These are phyloP conservation scores for Ianthella basta DNA, from an alignment of 37 sponge, comb jelly and placozoan genomes.

Conservation along the genomic window DNA sequence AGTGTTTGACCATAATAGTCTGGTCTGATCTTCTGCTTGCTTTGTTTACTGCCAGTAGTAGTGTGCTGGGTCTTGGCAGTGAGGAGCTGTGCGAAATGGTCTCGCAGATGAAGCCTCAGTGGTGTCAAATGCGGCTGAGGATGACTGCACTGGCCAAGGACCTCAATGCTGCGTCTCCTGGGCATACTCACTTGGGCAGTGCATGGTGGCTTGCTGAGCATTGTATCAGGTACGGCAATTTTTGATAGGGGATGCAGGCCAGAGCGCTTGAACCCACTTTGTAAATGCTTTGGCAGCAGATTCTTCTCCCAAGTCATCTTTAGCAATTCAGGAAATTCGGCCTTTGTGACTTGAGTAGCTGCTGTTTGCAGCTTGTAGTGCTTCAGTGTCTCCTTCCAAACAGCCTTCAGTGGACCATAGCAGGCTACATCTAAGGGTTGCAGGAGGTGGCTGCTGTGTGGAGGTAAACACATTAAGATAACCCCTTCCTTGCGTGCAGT, in stretches of 20 bases:
- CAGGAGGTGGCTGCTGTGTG: slow-evolving; percentile 55
- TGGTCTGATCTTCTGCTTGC: slow-evolving; percentile 35
- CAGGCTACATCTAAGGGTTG: slow-evolving; percentile 65
- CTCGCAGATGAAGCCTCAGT: slow-evolving; percentile 25
- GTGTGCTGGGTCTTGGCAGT: not conserved
- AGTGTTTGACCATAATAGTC: slow-evolving; percentile 60
- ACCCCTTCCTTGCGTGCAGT: slow-evolving; percentile 39
- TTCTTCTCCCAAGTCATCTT: slow-evolving; percentile 27
- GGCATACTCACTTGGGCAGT: not conserved
- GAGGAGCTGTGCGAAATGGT: slow-evolving; percentile 3
- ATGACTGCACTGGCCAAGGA: not conserved
- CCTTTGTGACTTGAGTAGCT: slow-evolving; percentile 45
- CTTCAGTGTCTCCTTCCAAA: slow-evolving; percentile 51
- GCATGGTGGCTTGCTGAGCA: not conserved
- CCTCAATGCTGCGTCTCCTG: not conserved
- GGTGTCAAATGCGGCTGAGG: slow-evolving; percentile 18
- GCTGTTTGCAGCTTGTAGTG: slow-evolving; percentile 32
- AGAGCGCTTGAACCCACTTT: slow-evolving; percentile 37
- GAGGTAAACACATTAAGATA: slow-evolving; percentile 57
- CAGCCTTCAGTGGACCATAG: slow-evolving; percentile 55
- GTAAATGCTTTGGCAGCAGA: slow-evolving; percentile 27
- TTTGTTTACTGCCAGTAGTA: not conserved
- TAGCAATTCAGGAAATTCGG: slow-evolving; percentile 51
- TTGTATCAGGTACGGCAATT: slow-evolving; percentile 19
- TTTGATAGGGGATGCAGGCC: slow-evolving; percentile 46